Base-by-base conservation (phyloP, 2,888 invertebrate species). In the Ganaspis brasiliensis region DNA sequence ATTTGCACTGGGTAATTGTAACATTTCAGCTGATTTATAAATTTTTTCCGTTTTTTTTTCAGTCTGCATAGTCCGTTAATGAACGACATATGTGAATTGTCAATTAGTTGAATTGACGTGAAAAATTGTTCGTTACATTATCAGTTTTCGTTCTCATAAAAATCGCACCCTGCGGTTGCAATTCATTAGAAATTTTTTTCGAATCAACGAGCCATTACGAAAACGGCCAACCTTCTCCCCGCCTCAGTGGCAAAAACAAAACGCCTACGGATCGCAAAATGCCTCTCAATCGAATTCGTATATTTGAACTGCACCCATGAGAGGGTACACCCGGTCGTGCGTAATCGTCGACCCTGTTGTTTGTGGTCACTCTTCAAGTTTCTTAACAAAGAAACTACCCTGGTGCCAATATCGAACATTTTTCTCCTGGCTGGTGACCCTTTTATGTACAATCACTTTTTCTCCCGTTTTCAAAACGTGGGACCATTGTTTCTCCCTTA, bases 151-250 rank as follows among this genome's bases (percentile, higher is more conserved):
- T 55, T 72, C 63, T 24, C 49, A 72, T 55, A 31, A 4, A 55
- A 31, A 19, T 63, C 74, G 75, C 74, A 76, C 75, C 77, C 77
- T 70, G 63, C 61, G 52, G 57, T 72, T 52, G 72, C 74, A 76
- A 77, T 82, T 79, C 78, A 79, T 76, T 81, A 79, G 79, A 83
- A 79, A 87, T 87, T 86, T 85, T 78, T 85, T 85, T 87, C 87
- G 86, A 88, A 85, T 86, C 87, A 90, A 79, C 89, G 89, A 91
- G 86, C 88, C 87, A 88, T 88, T 87, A 85, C 85, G 87, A 87
- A 90, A 91, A 89, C 90, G 90, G 83, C 86, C 90, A 86, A 85
- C 89, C 91, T 87, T 81, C 90, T 89, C 87, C 87, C 90, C 91
- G 90, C 90, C 91, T 89, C 84, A 83, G 80, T 85, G 84, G 83